phyloP scores from a whole-genome alignment of 1,140 invertebrate genomes.

The Achatina immaculata region DNA sequence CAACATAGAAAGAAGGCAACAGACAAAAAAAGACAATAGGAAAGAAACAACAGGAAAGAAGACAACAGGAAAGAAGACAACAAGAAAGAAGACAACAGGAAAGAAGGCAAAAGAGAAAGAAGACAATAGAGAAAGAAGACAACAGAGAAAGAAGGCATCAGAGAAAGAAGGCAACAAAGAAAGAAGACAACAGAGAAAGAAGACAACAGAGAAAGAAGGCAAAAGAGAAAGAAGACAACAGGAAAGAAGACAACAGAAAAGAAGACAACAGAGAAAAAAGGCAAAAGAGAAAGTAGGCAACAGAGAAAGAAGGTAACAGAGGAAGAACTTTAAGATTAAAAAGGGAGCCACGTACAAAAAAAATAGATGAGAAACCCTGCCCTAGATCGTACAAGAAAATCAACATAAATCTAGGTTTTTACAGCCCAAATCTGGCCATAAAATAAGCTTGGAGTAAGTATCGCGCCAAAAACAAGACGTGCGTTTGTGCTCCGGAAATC shows the following conservation, averaged over 20 bases:
- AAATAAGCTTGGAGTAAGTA: no score
- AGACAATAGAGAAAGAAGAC: neutral
- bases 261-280: neutral
- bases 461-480: no score
- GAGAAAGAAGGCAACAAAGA: constrained; percentile 13
- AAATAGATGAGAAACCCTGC: no score
- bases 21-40: neutral
- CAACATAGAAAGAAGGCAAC: no score
- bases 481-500: no score
- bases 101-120: neutral
- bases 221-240: constrained; percentile 9
- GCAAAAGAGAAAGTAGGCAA: no score
- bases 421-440: no score
- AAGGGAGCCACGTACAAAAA: no score
- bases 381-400: no score
- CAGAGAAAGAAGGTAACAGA: constrained; percentile 4
- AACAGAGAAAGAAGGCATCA: constrained; percentile 21
- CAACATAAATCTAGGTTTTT: no score
- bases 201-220: constrained; percentile 29
- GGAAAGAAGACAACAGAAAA: neutral
- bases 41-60: neutral
- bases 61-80: neutral
- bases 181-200: constrained; percentile 15
- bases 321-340: no score
- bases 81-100: neutral